Conservation (phyloP, 1,140 invertebrate species). For the Drosophila bifasciata region DNA sequence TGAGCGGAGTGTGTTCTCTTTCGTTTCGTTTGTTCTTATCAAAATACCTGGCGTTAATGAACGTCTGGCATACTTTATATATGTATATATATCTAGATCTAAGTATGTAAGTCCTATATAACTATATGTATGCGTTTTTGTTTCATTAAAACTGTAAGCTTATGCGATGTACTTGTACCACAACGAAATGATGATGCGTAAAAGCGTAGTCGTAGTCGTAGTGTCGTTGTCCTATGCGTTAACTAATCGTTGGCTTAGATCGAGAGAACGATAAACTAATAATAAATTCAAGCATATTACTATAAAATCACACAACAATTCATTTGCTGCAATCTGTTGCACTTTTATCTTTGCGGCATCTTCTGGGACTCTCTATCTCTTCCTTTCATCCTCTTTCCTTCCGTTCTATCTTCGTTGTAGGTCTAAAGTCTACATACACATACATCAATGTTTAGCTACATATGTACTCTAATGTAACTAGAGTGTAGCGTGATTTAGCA, state of each 20-base stretch:
- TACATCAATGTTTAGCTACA: conserved; percentile 20
- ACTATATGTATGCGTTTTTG: neutral
- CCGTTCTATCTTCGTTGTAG: conserved; percentile 64
- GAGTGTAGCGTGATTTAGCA: conserved; percentile 58
- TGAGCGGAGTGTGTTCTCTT: neutral
- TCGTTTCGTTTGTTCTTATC: conserved; percentile 68
- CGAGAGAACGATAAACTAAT: conserved; percentile 49
- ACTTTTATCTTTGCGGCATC: conserved; percentile 32
- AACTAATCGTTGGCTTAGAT: conserved; percentile 43
- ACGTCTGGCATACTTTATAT: conserved; percentile 23
- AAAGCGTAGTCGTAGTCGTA: conserved; percentile 56
- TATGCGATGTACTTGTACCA: conserved; percentile 48
- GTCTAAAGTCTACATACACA: conserved; percentile 63
- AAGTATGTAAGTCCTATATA: neutral
- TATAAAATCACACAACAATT: conserved; percentile 72
- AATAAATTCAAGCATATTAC: conserved; percentile 73
- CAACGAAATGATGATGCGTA: conserved; percentile 61
- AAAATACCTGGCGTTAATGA: conserved; percentile 61
- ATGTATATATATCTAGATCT: conserved; percentile 41
- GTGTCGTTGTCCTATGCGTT: conserved; percentile 63
- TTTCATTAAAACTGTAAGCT: conserved; percentile 49
- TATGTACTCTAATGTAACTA: conserved; percentile 10
- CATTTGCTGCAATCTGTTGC: too few relatives aligned
- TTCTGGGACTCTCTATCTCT: conserved; percentile 32
- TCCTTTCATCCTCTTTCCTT: neutral